Conservation (phyloP, 1,140 invertebrate species). For the Leucophenga varia region DNA sequence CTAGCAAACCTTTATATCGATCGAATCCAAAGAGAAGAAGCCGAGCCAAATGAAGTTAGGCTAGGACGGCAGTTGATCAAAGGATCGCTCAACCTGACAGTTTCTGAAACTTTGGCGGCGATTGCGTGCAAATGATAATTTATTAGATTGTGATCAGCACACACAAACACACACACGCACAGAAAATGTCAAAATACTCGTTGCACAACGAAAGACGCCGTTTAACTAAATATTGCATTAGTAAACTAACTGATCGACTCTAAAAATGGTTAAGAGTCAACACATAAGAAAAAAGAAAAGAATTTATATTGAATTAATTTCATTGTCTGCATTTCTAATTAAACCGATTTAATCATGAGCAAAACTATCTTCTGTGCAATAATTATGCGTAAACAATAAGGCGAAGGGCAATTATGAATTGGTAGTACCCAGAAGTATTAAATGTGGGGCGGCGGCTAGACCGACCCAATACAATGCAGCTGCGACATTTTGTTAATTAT, state of each 20-base stretch:
- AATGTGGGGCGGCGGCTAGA: too few relatives aligned
- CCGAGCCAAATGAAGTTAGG: not conserved
- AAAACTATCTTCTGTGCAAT: conserved; percentile 23
- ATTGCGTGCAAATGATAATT: conserved; percentile 53
- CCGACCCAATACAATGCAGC: too few relatives aligned
- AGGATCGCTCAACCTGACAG: too few relatives aligned
- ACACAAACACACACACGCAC: too few relatives aligned
- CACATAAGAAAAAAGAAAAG: conserved; percentile 11
- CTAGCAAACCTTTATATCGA: too few relatives aligned
- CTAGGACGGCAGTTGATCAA: not conserved
- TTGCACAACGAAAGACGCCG: conserved; percentile 4
- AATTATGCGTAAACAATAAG: conserved; percentile 45
- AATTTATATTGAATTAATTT: conserved; percentile 54
- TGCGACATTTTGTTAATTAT: too few relatives aligned
- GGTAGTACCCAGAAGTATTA: too few relatives aligned
- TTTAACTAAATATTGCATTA: too few relatives aligned
- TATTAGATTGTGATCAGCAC: conserved; percentile 45
- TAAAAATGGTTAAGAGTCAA: too few relatives aligned
- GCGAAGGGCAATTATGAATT: too few relatives aligned
- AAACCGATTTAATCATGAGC: conserved; percentile 51
- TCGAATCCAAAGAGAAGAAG: too few relatives aligned
- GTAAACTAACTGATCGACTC: too few relatives aligned
- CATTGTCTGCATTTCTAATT: conserved; percentile 52
- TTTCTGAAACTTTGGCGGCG: conserved; percentile 26
- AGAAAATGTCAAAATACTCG: conserved; percentile 26